A percentile compares a stretch with the other conserved stretches of the same genome.
Conservation (phyloP, 2,888 invertebrate species). For the Tinea pellionella region DNA sequence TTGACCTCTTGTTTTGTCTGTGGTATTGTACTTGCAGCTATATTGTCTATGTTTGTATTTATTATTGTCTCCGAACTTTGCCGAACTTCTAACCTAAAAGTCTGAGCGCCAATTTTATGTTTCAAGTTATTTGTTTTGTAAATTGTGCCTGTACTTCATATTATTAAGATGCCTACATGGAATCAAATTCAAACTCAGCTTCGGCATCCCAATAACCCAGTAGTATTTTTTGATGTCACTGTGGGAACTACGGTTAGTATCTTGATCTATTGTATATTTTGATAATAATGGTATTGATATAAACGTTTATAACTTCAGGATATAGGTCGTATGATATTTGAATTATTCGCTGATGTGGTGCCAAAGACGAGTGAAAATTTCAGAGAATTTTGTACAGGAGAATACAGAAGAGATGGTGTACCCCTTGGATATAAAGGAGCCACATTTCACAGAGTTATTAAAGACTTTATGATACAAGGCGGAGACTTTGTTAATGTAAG, state of each 20-base stretch:
- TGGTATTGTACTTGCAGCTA: too few species aligned
- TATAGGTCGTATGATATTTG: constrained; percentile 98
- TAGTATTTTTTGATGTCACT: constrained; percentile 97
- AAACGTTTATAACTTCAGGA: constrained; percentile 67
- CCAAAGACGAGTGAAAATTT: constrained; percentile 98
- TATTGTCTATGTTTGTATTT: neutral
- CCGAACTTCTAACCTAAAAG: too few species aligned
- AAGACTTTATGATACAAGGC: constrained; percentile 99
- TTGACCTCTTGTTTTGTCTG: too few species aligned
- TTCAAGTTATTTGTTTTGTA: too few species aligned
- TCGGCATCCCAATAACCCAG: constrained; percentile 93
- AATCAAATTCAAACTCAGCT: constrained; percentile 93
- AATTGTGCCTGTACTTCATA: too few species aligned
- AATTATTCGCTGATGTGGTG: constrained; percentile 95
- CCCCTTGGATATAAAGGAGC: constrained; percentile 97
- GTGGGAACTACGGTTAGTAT: constrained; percentile 89
- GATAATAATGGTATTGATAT: too few species aligned
- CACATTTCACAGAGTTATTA: constrained; percentile 97
- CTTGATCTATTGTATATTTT: too few species aligned
- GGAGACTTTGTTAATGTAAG: constrained; percentile 98
- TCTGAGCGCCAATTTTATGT: too few species aligned
- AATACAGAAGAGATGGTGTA: constrained; percentile 94
- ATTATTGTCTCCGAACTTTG: too few species aligned
- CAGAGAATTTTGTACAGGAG: constrained; percentile 98
- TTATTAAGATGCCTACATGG: constrained; percentile 87